phyloP scores from a whole-genome alignment of 2,797 vertebrate genomes.

The Craterocephalus amniculus region DNA sequence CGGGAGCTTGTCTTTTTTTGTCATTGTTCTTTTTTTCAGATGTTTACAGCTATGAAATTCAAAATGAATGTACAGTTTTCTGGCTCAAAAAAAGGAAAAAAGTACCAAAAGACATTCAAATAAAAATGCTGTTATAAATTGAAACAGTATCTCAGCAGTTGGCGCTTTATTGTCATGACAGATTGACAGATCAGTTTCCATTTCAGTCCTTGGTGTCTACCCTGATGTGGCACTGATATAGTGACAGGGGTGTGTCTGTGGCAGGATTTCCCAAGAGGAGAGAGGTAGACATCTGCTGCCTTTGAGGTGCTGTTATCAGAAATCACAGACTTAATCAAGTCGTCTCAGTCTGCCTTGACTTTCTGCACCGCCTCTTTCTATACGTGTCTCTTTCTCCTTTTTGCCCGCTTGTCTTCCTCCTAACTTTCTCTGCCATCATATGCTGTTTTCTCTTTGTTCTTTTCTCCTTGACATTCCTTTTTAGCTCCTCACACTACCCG shows the following conservation, averaged over 20 bases:
- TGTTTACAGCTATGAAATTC: not conserved
- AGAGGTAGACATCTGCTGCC: conserved; percentile 65
- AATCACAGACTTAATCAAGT: conserved; percentile 70
- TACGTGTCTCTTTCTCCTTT: conserved; percentile 17
- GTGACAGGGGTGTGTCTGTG: conserved; percentile 51
- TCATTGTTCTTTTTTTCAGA: not conserved
- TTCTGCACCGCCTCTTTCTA: conserved; percentile 33
- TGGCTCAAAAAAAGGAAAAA: not conserved
- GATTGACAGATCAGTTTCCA: conserved; percentile 16
- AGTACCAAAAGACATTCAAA: not conserved
- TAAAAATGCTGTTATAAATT: not conserved
- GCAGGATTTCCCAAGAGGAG: conserved; percentile 59
- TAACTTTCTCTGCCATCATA: conserved; percentile 19
- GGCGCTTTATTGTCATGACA: conserved; percentile 5
- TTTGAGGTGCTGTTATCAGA: conserved; percentile 66
- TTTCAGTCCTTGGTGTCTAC: conserved; percentile 18
- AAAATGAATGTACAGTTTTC: not conserved
- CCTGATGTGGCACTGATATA: conserved; percentile 57
- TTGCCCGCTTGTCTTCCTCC: conserved; percentile 2
- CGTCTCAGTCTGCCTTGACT: conserved; percentile 43
- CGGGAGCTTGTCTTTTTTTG: not conserved
- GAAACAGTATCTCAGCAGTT: conserved; percentile 6
- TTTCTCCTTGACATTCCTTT: conserved; percentile 50
- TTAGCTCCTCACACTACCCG: conserved; percentile 14
- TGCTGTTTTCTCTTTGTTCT: conserved; percentile 17